phyloP scores from a whole-genome alignment of 2,888 invertebrate species.

The Nephrotoma flavescens region DNA sequence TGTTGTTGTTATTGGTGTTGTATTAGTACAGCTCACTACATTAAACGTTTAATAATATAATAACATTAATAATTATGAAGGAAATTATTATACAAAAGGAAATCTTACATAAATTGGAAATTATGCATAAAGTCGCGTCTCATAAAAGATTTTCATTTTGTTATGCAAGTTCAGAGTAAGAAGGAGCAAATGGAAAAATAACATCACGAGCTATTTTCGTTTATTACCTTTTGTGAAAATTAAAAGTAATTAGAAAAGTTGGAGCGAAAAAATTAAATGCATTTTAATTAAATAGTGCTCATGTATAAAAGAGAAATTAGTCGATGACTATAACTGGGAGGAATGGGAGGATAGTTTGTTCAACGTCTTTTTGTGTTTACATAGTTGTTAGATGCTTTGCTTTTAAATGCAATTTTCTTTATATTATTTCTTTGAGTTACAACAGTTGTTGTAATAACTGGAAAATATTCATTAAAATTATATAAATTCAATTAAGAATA shows the following conservation, averaged over 20 bases:
- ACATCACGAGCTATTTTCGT: background rate
- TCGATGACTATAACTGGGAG: background rate
- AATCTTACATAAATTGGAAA: background rate
- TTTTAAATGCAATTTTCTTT: background rate
- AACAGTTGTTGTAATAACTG: background rate
- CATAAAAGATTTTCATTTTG: background rate
- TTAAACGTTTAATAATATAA: background rate
- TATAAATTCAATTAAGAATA: background rate
- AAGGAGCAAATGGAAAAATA: background rate
- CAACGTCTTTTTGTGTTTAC: background rate
- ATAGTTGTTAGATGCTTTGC: background rate
- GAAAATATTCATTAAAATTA: background rate
- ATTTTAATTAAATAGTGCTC: background rate
- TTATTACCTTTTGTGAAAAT: background rate
- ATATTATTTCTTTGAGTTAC: background rate
- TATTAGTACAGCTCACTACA: background rate
- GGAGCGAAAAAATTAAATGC: background rate
- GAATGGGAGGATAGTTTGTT: background rate
- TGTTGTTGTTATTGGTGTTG: background rate
- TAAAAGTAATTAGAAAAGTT: background rate
- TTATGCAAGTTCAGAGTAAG: background rate
- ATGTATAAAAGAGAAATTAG: background rate
- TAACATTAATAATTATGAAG: background rate
- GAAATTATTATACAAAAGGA: background rate
- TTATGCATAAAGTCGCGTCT: no score